Evolutionary conservation across 2,888 invertebrate species (phyloP).

Genomic region (Zaprionus bogoriensis): DNA sequence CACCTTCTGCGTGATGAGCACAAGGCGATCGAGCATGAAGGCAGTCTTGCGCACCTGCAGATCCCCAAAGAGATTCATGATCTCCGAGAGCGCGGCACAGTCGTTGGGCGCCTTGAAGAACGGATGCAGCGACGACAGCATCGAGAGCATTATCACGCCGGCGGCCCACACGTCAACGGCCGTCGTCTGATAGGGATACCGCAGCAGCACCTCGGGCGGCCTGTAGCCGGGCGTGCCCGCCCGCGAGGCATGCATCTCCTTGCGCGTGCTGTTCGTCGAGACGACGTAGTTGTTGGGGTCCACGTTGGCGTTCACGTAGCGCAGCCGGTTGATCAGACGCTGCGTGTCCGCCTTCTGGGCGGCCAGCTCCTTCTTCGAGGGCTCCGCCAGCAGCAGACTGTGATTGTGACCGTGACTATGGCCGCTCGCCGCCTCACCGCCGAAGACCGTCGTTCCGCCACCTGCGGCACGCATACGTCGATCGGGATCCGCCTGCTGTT

Average conservation of each 20-base stretch:
- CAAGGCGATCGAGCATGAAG: slow-evolving; percentile 85
- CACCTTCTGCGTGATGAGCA: slow-evolving; percentile 84
- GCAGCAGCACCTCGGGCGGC: slow-evolving; percentile 92
- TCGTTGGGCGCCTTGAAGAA: slow-evolving; percentile 93
- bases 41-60: slow-evolving; percentile 88
- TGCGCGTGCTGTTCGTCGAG: slow-evolving; percentile 85
- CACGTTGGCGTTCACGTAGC: slow-evolving; percentile 85
- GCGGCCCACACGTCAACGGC: slow-evolving; percentile 95
- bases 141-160: slow-evolving; percentile 91
- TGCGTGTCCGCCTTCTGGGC: slow-evolving; percentile 68
- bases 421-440: slow-evolving; percentile 11
- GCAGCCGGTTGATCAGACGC: slow-evolving; percentile 54
- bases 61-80: slow-evolving; percentile 90
- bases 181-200: slow-evolving; percentile 89
- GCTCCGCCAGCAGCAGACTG: slow-evolving; percentile 83
- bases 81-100: slow-evolving; percentile 90
- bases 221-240: slow-evolving; percentile 96
- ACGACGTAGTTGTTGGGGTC: slow-evolving; percentile 86
- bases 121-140: slow-evolving; percentile 91
- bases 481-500: slow-evolving; percentile 9
- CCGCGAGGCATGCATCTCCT: slow-evolving; percentile 88
- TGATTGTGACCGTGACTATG: no score
- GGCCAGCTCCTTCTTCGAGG: slow-evolving; percentile 84
- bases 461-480: slow-evolving; percentile 19
- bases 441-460: slow-evolving; percentile 36